Evolutionary conservation across 2,797 vertebrate species (phyloP), one percentile per base, ranked within the genome.

Genomic region (Micropoecilia bifurca): DNA sequence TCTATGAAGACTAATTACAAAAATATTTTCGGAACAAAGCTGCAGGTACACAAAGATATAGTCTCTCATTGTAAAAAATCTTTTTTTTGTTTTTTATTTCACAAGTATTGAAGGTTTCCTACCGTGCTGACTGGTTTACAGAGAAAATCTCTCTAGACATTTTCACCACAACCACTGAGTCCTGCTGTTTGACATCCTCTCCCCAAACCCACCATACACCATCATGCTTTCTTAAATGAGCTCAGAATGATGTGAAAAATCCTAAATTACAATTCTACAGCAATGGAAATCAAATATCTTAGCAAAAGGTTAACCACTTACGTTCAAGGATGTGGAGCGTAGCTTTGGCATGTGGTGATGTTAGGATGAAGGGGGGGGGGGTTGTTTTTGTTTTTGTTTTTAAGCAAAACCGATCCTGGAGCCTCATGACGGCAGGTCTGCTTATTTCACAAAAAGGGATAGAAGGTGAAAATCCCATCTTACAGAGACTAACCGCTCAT

Each of bases 391-490:
- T 6, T 43, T 50, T 47, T 47, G 7, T 39, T 50, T 73, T 73
- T 30, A n/a, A 39, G 66, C 20, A 8, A 46, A 80, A 59, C 61
- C 30, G 74, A 73, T 71, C n/a, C 74, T 85, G 20, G 72, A 87
- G 84, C 74, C 83, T 77, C 61, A 25, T 36, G 71, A 75, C 55
- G 81, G 76, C 83, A 84, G 79, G 83, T 85, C 88, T 83, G 68
- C 77, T 71, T 79, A 88, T 94, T 93, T 94, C 83, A 71, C 68
- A 91, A 90, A 94, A 75, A 94, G 93, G 93, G 93, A 90, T 85
- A 89, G 89, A 81, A 84, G 77, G 53, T 78, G 73, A 89, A 82
- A 46, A 78, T 83, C 81, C 88, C 87, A 80, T 83, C 77, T 82
- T 80, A 79, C 61, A 81, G 25, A 79, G 45, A 45, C 83, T 80